Evolutionary conservation across 2,888 invertebrate species (phyloP).

Genomic region (Stenolophus ochropezus): DNA sequence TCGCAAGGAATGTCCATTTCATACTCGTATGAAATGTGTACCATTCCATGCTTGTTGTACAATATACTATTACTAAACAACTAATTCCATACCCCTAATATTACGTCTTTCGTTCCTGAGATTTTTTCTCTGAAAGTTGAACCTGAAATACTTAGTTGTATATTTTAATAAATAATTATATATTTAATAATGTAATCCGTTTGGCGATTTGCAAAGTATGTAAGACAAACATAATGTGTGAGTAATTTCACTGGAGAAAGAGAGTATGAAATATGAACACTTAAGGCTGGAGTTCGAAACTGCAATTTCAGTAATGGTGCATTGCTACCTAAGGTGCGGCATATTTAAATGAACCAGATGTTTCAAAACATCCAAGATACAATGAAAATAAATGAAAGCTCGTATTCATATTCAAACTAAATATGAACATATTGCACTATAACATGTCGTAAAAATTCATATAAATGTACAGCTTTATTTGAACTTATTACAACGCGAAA

Average conservation of each 20-base stretch:
- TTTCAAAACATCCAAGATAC: not conserved
- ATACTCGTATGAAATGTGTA: too few relatives aligned
- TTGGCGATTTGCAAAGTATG: too few relatives aligned
- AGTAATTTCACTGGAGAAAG: not conserved
- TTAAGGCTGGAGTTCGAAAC: not conserved
- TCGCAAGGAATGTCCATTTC: too few relatives aligned
- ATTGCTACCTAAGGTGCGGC: not conserved
- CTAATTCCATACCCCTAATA: too few relatives aligned
- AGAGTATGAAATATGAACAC: not conserved
- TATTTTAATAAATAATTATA: too few relatives aligned
- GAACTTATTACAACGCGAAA: not conserved
- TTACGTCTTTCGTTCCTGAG: too few relatives aligned
- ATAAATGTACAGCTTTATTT: not conserved
- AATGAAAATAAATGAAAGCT: not conserved
- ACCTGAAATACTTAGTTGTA: too few relatives aligned
- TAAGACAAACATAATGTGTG: not conserved
- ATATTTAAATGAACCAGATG: not conserved
- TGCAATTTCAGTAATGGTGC: not conserved
- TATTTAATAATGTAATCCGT: too few relatives aligned
- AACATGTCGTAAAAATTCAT: not conserved
- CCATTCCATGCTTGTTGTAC: too few relatives aligned
- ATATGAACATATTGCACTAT: not conserved
- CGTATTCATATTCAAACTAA: not conserved
- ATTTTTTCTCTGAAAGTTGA: too few relatives aligned
- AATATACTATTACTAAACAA: too few relatives aligned